These are phyloP conservation scores for Agrotis puta DNA, from an alignment of 2,888 invertebrate genomes.

Conservation along the genomic window DNA sequence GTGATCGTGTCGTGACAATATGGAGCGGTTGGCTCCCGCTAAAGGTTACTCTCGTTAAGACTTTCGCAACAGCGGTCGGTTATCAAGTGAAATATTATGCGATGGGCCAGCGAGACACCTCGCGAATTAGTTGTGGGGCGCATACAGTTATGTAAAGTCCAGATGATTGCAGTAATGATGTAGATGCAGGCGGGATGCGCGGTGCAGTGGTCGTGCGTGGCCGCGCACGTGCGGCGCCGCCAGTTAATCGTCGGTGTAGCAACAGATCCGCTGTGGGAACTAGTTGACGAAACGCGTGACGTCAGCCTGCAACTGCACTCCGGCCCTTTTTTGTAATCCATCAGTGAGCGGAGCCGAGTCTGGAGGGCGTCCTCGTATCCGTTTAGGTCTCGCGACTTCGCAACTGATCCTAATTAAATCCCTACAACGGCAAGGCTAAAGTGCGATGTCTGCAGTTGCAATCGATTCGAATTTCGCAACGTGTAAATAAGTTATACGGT, in stretches of 20 bases:
- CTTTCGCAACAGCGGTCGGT: conserved; percentile 82
- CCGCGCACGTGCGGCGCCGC: conserved; percentile 70
- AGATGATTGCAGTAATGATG: conserved; percentile 25
- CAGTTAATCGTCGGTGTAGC: conserved; percentile 71
- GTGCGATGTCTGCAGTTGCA: conserved; percentile 90
- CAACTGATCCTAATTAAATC: conserved; percentile 91
- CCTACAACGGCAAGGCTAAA: conserved; percentile 90
- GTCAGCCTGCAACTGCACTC: conserved; percentile 79
- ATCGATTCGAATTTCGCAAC: conserved; percentile 91
- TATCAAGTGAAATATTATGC: conserved; percentile 78
- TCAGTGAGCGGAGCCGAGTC: conserved; percentile 85
- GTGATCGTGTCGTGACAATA: conserved; percentile 88
- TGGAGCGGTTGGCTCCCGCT: conserved; percentile 83
- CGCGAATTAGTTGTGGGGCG: conserved; percentile 40
- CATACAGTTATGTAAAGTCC: conserved; percentile 36
- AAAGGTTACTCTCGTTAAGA: conserved; percentile 90
- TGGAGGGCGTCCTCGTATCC: conserved; percentile 89
- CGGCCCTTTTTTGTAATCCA: conserved; percentile 84
- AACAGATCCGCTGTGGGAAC: conserved; percentile 82
- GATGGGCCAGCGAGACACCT: conserved; percentile 29
- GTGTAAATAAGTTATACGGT: conserved; percentile 90
- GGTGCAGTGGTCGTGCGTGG: conserved; percentile 54
- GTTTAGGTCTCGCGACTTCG: conserved; percentile 87
- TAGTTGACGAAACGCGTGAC: conserved; percentile 83
- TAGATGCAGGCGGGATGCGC: conserved; percentile 44